phyloP scores from a whole-genome alignment of 2,797 vertebrate genomes.

The Phalanger gymnotis region DNA sequence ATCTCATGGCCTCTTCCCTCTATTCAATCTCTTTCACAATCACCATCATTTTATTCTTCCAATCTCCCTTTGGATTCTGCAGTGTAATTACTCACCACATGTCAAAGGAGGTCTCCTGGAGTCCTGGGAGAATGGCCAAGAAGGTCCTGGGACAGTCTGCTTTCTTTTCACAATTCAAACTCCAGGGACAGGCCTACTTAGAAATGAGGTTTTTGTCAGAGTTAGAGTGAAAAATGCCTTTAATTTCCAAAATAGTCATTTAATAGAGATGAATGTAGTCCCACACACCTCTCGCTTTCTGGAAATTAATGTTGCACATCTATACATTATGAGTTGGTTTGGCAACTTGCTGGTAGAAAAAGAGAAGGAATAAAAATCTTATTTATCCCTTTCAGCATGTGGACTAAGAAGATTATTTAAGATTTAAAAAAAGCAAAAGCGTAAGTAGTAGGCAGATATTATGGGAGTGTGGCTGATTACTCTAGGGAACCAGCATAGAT shows the following conservation, averaged over 20 bases:
- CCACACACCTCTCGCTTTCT: not conserved
- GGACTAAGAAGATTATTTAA: not conserved
- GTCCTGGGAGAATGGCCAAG: slow-evolving; percentile 1
- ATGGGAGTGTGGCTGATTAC: not conserved
- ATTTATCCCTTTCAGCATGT: not conserved
- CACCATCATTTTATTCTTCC: not conserved
- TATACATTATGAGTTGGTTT: slow-evolving; percentile 18
- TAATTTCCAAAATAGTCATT: slow-evolving; percentile 41
- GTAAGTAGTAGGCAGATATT: not conserved
- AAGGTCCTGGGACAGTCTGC: not conserved
- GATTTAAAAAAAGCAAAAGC: too few species aligned
- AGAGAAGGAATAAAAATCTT: not conserved
- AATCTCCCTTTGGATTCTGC: not conserved
- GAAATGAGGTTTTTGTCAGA: not conserved
- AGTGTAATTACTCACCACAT: not conserved
- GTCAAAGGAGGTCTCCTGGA: not conserved
- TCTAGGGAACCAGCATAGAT: not conserved
- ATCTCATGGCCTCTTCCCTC: not conserved
- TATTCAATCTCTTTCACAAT: slow-evolving; percentile 17
- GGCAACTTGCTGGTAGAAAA: slow-evolving; percentile 13
- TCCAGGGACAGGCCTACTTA: not conserved
- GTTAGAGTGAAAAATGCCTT: slow-evolving; percentile 3
- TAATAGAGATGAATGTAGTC: not conserved
- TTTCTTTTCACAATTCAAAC: not conserved
- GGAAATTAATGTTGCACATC: slow-evolving; percentile 13